Evolutionary conservation across 2,113 vertebrate species (phyloP).

Genomic region (Neotoma lepida): DNA sequence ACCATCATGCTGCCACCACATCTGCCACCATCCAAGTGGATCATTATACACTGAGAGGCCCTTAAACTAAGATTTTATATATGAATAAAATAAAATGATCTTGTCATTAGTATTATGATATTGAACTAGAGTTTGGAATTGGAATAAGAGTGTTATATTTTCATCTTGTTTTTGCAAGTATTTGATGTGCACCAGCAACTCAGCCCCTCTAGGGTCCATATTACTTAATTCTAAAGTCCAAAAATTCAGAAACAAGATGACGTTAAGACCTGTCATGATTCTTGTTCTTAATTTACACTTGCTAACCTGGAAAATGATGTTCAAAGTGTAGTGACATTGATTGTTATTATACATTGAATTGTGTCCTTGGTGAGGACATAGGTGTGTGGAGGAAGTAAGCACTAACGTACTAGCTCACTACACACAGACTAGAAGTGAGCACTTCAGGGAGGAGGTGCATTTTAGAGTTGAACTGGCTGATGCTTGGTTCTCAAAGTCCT

Average conservation of each 20-base stretch:
- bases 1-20: not conserved
- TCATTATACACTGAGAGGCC: not conserved
- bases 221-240: slow-evolving; percentile 34
- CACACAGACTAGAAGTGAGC: not conserved
- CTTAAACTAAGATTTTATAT: not conserved
- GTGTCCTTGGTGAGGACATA: not conserved
- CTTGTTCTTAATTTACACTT: not conserved
- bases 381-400: not conserved
- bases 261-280: not conserved
- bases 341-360: not conserved
- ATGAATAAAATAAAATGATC: not conserved
- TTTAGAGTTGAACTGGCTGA: not conserved
- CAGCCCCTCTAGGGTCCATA: not conserved
- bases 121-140: not conserved
- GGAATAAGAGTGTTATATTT: not conserved
- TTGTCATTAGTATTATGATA: not conserved
- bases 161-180: not conserved
- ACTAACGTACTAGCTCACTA: not conserved
- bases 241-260: not conserved
- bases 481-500: not conserved
- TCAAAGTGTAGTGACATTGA: not conserved
- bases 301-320: not conserved
- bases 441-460: not conserved
- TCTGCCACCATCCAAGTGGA: not conserved
- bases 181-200: not conserved